Percentiles rank a stretch among this genome's conserved stretches.
Conservation (phyloP, 2,888 invertebrate species). For the Latheticus oryzae region DNA sequence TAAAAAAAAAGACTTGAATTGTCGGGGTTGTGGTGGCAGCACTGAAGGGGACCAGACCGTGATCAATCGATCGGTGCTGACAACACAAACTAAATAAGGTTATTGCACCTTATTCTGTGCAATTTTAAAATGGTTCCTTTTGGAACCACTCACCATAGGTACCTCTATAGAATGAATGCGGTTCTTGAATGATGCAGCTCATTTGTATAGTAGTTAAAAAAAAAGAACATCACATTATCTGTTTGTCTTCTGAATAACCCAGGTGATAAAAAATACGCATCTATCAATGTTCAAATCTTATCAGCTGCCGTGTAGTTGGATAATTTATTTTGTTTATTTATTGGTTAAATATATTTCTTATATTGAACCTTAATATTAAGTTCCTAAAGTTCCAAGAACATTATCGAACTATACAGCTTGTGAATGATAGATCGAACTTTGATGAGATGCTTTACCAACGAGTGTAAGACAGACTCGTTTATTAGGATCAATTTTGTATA, state of each 20-base stretch:
- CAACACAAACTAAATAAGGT: slow-evolving; percentile 35
- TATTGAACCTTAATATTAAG: slow-evolving; percentile 42
- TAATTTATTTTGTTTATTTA: slow-evolving; percentile 39
- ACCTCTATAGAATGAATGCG: slow-evolving; percentile 64
- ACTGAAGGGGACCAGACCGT: slow-evolving; percentile 37
- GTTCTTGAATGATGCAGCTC: slow-evolving; percentile 61
- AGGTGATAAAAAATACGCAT: slow-evolving; percentile 20
- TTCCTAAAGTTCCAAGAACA: slow-evolving; percentile 40
- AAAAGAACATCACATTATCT: slow-evolving; percentile 54
- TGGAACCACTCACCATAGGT: slow-evolving; percentile 64
- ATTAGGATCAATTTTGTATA: slow-evolving; percentile 66
- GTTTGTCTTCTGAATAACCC: slow-evolving; percentile 47
- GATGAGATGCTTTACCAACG: slow-evolving; percentile 7
- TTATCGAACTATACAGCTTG: slow-evolving; percentile 3
- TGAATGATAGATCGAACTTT: background rate
- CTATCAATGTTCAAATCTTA: background rate
- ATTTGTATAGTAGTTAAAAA: slow-evolving; percentile 60
- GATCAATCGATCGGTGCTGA: slow-evolving; percentile 31
- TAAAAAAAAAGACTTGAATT: slow-evolving; percentile 24
- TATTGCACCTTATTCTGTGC: slow-evolving; percentile 59
- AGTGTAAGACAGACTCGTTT: slow-evolving; percentile 49
- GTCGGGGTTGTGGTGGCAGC: slow-evolving; percentile 48
- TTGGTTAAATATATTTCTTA: slow-evolving; percentile 43
- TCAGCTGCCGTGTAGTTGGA: slow-evolving; percentile 6
- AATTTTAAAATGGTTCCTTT: slow-evolving; percentile 60